phyloP scores from a whole-genome alignment of 2,113 vertebrate genomes.

The Actenoides hombroni region DNA sequence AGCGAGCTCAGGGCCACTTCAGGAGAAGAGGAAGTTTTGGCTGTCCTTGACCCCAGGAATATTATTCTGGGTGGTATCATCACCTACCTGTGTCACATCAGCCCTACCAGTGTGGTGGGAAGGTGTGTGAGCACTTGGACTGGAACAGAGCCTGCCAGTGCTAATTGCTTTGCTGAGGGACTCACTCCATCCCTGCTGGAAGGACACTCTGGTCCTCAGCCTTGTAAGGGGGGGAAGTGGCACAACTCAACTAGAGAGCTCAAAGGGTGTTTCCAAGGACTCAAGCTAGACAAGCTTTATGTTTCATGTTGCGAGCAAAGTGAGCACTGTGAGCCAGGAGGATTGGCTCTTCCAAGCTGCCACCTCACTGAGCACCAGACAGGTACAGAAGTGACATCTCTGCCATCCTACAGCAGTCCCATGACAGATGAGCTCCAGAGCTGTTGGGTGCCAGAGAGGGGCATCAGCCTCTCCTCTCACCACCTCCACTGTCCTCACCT shows the following conservation, averaged over 20 bases:
- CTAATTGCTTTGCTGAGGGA: background rate
- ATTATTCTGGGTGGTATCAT: background rate
- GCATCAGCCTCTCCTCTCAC: background rate
- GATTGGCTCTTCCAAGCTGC: background rate
- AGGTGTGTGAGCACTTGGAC: background rate
- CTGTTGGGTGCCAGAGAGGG: background rate
- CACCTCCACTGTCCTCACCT: background rate
- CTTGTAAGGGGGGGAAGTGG: background rate
- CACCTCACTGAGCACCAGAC: background rate
- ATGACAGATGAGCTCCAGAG: background rate
- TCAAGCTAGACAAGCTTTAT: rapidly evolving
- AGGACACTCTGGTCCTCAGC: background rate
- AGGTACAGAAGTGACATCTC: rapidly evolving
- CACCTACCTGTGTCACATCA: background rate
- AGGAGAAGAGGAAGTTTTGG: background rate
- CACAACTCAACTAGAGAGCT: background rate
- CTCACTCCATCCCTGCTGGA: background rate
- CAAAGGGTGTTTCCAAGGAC: background rate
- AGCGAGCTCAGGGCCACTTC: rapidly evolving
- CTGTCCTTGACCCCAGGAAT: background rate
- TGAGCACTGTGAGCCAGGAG: background rate
- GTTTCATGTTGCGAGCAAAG: background rate
- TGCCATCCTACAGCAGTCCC: background rate
- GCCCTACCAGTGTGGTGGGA: background rate
- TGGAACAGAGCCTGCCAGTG: background rate